These are phyloP conservation scores for Sander lucioperca DNA, from an alignment of 2,113 vertebrate species.

Conservation along the genomic window DNA sequence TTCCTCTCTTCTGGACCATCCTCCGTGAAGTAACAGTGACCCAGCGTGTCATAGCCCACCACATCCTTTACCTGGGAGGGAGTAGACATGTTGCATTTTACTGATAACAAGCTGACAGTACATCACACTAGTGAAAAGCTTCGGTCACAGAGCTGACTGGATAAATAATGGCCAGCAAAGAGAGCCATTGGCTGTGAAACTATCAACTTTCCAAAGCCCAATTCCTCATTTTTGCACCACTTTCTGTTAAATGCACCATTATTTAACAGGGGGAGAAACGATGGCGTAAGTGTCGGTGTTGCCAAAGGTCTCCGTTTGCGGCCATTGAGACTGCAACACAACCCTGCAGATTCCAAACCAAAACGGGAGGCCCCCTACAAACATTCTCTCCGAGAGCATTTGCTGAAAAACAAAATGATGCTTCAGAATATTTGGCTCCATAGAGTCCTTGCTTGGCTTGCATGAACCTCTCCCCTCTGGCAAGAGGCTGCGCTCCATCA, in stretches of 20 bases:
- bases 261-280: not conserved
- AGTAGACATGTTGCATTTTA: not conserved
- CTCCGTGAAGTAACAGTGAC: slow-evolving; percentile 97
- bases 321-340: too few relatives aligned
- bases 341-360: too few relatives aligned
- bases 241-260: not conserved
- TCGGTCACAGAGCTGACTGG: not conserved
- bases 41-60: slow-evolving; percentile 92
- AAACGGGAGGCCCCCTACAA: too few relatives aligned
- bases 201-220: not conserved
- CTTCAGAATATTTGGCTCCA: too few relatives aligned
- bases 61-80: slow-evolving; percentile 90
- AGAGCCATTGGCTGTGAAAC: not conserved
- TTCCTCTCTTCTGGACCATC: slow-evolving; percentile 97
- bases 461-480: too few relatives aligned
- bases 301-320: too few relatives aligned
- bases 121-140: not conserved
- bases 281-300: too few relatives aligned
- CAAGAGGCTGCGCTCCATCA: too few relatives aligned
- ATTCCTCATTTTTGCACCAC: not conserved
- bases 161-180: not conserved
- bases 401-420: too few relatives aligned
- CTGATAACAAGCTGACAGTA: not conserved
- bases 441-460: too few relatives aligned
- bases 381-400: too few relatives aligned